Conservation (phyloP, 2,888 invertebrate species). For the Sturmia bella region DNA sequence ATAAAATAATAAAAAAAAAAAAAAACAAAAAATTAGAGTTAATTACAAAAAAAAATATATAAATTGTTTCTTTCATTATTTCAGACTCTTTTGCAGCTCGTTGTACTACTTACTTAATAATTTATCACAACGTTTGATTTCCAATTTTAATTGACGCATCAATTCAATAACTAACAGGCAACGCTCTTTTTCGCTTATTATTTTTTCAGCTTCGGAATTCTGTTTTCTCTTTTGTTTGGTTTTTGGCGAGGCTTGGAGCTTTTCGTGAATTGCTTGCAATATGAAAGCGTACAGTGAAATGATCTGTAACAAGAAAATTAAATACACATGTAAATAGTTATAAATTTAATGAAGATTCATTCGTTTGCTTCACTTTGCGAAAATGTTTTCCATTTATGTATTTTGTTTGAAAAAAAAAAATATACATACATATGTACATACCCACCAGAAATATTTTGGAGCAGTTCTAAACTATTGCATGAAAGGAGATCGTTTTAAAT, state of each 20-base stretch:
- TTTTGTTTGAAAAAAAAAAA: too few relatives aligned
- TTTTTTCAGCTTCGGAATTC: conserved; percentile 71
- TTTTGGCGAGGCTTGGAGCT: conserved; percentile 77
- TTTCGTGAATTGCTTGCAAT: conserved; percentile 79
- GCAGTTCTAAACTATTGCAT: too few relatives aligned
- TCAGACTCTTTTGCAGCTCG: background rate
- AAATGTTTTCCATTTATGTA: background rate
- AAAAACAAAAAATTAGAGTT: background rate
- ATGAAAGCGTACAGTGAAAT: conserved; percentile 81
- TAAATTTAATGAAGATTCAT: background rate
- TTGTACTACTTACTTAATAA: conserved; percentile 76
- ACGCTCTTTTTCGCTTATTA: conserved; percentile 79
- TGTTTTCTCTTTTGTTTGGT: conserved; percentile 75
- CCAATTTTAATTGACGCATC: conserved; percentile 80
- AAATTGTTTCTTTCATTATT: background rate
- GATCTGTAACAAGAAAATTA: conserved; percentile 75
- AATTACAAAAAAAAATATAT: background rate
- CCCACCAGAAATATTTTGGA: too few relatives aligned
- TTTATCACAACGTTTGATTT: conserved; percentile 79
- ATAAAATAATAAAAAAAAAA: conserved; percentile 16
- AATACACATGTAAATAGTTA: too few relatives aligned
- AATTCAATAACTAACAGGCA: conserved; percentile 78
- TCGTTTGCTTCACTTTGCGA: background rate
- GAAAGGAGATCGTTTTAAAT: too few relatives aligned
- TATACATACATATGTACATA: too few relatives aligned